Evolutionary conservation across 2,113 vertebrate species (phyloP).

Genomic region (Cynopterus brachyotis): DNA sequence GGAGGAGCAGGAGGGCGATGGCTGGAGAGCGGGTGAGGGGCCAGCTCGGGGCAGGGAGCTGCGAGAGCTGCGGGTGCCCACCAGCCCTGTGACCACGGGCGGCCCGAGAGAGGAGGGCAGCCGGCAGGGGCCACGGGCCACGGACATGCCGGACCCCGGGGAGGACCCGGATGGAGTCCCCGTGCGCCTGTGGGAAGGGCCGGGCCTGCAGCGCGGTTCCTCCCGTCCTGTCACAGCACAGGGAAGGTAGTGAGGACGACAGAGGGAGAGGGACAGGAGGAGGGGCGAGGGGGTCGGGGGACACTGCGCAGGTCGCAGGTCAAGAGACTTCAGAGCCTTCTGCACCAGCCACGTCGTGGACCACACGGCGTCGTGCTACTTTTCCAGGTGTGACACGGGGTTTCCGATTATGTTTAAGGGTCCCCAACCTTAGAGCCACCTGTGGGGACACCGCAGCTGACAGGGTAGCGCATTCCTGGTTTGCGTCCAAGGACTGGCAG

Average conservation of each 20-base stretch:
- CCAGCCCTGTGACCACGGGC: background rate
- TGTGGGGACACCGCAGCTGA: background rate
- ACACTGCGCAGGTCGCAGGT: background rate
- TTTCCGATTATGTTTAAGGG: background rate
- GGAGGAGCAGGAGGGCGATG: background rate
- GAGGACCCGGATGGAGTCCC: background rate
- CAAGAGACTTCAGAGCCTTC: background rate
- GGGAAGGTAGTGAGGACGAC: accelerated
- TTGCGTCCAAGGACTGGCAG: background rate
- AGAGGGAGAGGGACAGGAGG: too few species aligned
- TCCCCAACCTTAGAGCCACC: background rate
- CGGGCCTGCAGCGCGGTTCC: too few species aligned
- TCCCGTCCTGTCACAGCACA: too few species aligned
- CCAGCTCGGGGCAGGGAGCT: background rate
- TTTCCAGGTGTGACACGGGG: background rate
- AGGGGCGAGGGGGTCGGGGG: too few species aligned
- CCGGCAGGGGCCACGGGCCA: accelerated
- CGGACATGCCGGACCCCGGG: accelerated
- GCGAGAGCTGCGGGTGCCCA: background rate
- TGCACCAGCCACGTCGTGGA: accelerated
- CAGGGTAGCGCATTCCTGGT: accelerated
- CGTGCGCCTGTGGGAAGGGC: background rate
- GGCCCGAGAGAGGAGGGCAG: background rate
- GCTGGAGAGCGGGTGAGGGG: background rate
- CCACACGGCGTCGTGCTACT: accelerated